phyloP scores from a whole-genome alignment of 2,113 vertebrate species.

The Stomatorhinus ivindoensis region DNA sequence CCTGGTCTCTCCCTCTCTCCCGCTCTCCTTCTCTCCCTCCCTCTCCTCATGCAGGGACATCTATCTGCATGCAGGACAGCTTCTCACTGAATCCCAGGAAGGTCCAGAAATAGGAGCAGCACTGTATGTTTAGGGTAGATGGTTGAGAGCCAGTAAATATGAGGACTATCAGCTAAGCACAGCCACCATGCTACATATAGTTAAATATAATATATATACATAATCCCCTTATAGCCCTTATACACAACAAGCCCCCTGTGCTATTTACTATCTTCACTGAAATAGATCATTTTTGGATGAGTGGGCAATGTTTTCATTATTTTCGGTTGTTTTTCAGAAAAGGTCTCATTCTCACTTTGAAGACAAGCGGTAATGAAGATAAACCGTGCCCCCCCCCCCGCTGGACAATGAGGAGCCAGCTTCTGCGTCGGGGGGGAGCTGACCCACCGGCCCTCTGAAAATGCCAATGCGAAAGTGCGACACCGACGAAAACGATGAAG shows the following conservation, averaged over 20 bases:
- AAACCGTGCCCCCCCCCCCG: not conserved
- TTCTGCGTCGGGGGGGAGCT: not conserved
- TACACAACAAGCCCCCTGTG: not conserved
- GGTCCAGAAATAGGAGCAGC: not conserved
- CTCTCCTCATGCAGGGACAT: not conserved
- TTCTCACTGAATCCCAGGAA: not conserved
- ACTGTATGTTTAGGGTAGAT: not conserved
- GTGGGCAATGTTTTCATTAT: not conserved
- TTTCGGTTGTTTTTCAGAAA: not conserved
- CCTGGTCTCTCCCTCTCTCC: not conserved
- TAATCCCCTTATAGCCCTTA: not conserved
- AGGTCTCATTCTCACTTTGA: not conserved
- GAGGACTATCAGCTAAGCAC: not conserved
- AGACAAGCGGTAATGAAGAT: not conserved
- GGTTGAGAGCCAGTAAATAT: not conserved
- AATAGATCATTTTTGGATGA: not conserved
- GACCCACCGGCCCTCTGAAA: not conserved
- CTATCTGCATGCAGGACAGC: not conserved
- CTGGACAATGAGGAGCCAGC: not conserved
- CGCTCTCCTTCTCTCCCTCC: not conserved
- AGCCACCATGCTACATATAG: not conserved
- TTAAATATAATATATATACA: not conserved
- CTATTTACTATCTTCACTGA: not conserved
- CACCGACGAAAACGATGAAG: not conserved
- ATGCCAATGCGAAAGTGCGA: not conserved